A percentile compares a stretch with the other conserved stretches of the same genome.
phyloP scores from a whole-genome alignment of 2,888 invertebrate species.

The Temnothorax ravouxi region DNA sequence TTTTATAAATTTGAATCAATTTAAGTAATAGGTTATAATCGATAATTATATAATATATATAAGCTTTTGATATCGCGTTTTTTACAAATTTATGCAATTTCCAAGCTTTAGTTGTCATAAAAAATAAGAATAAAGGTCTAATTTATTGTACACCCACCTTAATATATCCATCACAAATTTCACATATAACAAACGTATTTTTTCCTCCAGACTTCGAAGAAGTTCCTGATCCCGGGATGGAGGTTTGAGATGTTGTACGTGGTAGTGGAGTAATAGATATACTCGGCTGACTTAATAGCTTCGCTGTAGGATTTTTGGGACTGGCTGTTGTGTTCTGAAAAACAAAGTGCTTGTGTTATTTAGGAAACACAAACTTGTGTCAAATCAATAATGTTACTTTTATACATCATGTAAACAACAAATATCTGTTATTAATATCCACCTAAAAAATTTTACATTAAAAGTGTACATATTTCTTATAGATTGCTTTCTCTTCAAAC shows the following conservation, averaged over 20 bases:
- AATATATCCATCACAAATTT: conserved; percentile 98
- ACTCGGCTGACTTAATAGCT: conserved; percentile 92
- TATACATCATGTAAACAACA: conserved; percentile 12
- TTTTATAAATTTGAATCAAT: neutral
- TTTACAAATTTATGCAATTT: neutral
- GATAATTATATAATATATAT: neutral
- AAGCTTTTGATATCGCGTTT: neutral
- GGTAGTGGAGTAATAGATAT: conserved; percentile 96
- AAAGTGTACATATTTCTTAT: conserved; percentile 20
- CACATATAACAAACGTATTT: conserved; percentile 96
- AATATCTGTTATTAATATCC: conserved; percentile 37
- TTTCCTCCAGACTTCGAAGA: conserved; percentile 88
- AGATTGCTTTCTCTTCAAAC: conserved; percentile 17
- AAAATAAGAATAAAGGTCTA: neutral
- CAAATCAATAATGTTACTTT: conserved; percentile 8
- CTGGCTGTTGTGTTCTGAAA: conserved; percentile 84
- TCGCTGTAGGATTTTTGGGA: conserved; percentile 85
- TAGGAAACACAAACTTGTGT: conserved; percentile 1
- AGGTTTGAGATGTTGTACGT: conserved; percentile 87
- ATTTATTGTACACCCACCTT: conserved; percentile 87
- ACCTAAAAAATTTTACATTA: conserved; percentile 41
- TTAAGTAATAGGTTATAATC: neutral
- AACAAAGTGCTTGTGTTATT: conserved; percentile 59
- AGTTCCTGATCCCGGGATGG: conserved; percentile 84
- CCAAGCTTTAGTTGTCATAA: neutral